These are phyloP conservation scores for Xiphydria camelus DNA, from an alignment of 2,888 invertebrate genomes.

Conservation along the genomic window DNA sequence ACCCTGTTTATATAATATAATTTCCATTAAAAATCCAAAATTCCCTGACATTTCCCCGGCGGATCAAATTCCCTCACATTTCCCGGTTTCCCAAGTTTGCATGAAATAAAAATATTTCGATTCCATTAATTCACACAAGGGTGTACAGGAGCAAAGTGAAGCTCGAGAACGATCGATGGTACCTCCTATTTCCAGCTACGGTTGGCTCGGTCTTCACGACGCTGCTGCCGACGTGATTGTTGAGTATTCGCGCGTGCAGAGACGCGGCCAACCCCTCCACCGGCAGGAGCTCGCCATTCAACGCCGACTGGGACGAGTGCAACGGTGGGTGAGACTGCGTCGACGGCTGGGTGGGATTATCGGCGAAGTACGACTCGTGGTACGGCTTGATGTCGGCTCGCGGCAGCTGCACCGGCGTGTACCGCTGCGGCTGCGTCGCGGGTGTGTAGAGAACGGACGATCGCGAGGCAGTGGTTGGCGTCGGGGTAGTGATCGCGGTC, in stretches of 20 bases:
- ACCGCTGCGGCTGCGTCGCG: slow-evolving; percentile 53
- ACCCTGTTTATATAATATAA: too few species aligned
- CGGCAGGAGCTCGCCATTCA: slow-evolving; percentile 51
- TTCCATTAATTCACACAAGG: too few species aligned
- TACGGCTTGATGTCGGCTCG: slow-evolving; percentile 74
- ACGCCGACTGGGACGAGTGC: slow-evolving; percentile 45
- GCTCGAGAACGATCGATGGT: background rate
- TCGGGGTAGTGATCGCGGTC: slow-evolving; percentile 42
- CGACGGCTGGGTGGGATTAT: slow-evolving; percentile 57
- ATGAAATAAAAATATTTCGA: too few species aligned
- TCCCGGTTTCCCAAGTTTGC: too few species aligned
- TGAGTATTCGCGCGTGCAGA: slow-evolving; percentile 76
- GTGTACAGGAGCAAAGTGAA: background rate
- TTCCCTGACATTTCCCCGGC: too few species aligned
- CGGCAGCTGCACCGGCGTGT: slow-evolving; percentile 65
- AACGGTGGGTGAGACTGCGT: slow-evolving; percentile 50
- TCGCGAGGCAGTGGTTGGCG: slow-evolving; percentile 44
- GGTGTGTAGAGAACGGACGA: slow-evolving; percentile 54
- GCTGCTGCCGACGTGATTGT: slow-evolving; percentile 60
- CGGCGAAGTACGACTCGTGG: slow-evolving; percentile 71
- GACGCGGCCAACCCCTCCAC: slow-evolving; percentile 79
- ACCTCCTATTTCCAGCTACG: slow-evolving; percentile 40
- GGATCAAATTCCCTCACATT: too few species aligned
- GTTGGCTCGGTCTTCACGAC: slow-evolving; percentile 46
- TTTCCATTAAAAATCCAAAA: too few species aligned